Conservation (phyloP, 2,888 invertebrate genomes). For the Agrilus mali region DNA sequence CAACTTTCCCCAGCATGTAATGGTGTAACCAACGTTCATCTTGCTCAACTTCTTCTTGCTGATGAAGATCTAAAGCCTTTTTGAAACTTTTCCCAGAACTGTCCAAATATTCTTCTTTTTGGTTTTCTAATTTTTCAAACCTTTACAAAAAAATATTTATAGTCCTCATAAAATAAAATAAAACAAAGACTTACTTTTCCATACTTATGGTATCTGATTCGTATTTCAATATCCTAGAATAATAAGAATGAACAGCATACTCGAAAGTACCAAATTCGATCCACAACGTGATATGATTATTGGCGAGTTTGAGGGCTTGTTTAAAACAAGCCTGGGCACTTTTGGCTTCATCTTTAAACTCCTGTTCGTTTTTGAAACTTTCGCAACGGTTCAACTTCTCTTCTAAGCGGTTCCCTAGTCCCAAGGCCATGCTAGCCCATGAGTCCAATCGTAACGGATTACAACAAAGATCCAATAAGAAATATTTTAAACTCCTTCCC, state of each 20-base stretch:
- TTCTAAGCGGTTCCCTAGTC: constrained; percentile 65
- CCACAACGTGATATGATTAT: constrained; percentile 65
- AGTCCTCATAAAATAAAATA: too few relatives aligned
- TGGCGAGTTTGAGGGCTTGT: constrained; percentile 62
- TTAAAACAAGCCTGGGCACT: constrained; percentile 70
- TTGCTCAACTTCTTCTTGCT: constrained; percentile 41
- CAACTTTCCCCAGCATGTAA: constrained; percentile 92
- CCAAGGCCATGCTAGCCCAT: constrained; percentile 84
- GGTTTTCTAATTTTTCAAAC: constrained; percentile 60
- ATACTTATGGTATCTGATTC: constrained; percentile 63
- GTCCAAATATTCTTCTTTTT: constrained; percentile 67
- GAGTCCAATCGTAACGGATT: constrained; percentile 75
- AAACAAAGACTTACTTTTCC: constrained; percentile 38
- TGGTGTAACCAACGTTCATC: constrained; percentile 89
- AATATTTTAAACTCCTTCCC: constrained; percentile 60
- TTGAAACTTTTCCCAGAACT: constrained; percentile 69
- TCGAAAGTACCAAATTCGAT: constrained; percentile 86
- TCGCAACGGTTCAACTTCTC: constrained; percentile 66
- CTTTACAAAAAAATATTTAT: constrained; percentile 17
- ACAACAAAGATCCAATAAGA: constrained; percentile 69
- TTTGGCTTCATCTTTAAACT: constrained; percentile 56
- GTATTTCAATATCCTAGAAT: constrained; percentile 73
- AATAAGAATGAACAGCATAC: constrained; percentile 82
- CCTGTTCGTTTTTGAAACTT: constrained; percentile 44
- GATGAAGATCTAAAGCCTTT: constrained; percentile 50